These are phyloP conservation scores for Sebastes minor DNA, from an alignment of 2,797 vertebrate genomes.

Conservation along the genomic window DNA sequence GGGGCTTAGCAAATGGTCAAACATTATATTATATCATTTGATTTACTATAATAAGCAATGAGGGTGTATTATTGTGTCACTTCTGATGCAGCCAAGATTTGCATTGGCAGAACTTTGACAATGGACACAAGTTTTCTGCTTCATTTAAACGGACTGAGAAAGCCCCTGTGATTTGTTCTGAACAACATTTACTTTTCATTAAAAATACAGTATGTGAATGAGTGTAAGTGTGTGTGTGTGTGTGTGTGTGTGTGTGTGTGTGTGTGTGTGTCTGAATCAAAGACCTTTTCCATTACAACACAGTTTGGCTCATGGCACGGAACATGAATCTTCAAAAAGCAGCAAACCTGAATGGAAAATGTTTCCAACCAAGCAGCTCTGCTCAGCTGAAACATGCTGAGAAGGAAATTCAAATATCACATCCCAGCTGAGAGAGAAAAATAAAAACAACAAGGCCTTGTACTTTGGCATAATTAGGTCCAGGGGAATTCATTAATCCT, in stretches of 20 bases:
- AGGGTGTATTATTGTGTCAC: background rate
- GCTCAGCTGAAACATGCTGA: slow-evolving; percentile 39
- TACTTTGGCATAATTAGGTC: slow-evolving; percentile 61
- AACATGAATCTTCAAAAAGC: slow-evolving; percentile 50
- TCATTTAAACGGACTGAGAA: background rate
- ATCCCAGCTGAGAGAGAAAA: slow-evolving; percentile 43
- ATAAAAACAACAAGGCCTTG: slow-evolving; percentile 60
- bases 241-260: background rate
- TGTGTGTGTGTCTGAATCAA: slow-evolving; percentile 26
- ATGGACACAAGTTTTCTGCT: background rate
- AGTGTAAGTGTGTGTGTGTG: background rate
- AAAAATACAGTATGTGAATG: slow-evolving; percentile 7
- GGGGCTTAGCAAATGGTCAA: background rate
- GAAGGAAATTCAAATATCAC: slow-evolving; percentile 71
- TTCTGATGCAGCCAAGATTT: background rate
- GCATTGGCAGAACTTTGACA: background rate
- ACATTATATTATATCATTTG: background rate
- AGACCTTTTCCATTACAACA: slow-evolving; percentile 59
- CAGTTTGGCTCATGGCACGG: slow-evolving; percentile 25
- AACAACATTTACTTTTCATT: slow-evolving; percentile 14
- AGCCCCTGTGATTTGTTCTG: background rate
- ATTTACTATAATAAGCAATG: background rate
- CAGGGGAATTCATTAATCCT: slow-evolving; percentile 74
- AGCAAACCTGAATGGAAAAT: slow-evolving; percentile 69
- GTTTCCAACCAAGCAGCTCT: slow-evolving; percentile 48